phyloP scores from a whole-genome alignment of 92 coral and sea anemone genomes.

The Bergia puertoricense region DNA sequence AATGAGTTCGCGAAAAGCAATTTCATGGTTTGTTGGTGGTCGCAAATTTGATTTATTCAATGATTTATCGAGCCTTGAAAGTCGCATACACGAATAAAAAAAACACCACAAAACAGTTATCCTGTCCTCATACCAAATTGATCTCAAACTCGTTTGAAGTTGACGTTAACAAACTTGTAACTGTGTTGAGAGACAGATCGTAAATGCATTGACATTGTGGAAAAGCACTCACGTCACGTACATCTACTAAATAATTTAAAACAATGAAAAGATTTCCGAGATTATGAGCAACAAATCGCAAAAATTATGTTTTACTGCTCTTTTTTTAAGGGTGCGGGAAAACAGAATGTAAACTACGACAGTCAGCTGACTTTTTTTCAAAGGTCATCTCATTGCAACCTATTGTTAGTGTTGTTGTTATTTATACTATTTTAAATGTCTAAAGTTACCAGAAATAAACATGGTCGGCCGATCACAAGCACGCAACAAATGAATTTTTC shows the following conservation, averaged over 20 bases:
- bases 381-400: not conserved
- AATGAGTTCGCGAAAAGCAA: slow-evolving; percentile 4
- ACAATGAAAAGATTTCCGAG: not conserved
- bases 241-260: too few species aligned
- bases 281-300: not conserved
- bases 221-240: not conserved
- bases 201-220: not conserved
- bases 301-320: not conserved
- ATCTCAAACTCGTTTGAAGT: not conserved
- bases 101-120: too few species aligned
- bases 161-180: not conserved
- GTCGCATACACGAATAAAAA: not conserved
- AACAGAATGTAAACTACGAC: not conserved
- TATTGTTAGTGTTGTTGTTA: not conserved
- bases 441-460: slow-evolving; percentile 4
- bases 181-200: not conserved
- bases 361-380: not conserved
- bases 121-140: too few species aligned
- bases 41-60: not conserved
- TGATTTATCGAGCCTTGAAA: not conserved
- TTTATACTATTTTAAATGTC: not conserved
- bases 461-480: not conserved
- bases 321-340: not conserved
- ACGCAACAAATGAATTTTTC: not conserved
- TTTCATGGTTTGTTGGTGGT: slow-evolving; percentile 5